Evolutionary conservation across 37 sponge, comb jelly and placozoan species (phyloP), one percentile per base, ranked within the genome.

Genomic region (Halichondria panicea): DNA sequence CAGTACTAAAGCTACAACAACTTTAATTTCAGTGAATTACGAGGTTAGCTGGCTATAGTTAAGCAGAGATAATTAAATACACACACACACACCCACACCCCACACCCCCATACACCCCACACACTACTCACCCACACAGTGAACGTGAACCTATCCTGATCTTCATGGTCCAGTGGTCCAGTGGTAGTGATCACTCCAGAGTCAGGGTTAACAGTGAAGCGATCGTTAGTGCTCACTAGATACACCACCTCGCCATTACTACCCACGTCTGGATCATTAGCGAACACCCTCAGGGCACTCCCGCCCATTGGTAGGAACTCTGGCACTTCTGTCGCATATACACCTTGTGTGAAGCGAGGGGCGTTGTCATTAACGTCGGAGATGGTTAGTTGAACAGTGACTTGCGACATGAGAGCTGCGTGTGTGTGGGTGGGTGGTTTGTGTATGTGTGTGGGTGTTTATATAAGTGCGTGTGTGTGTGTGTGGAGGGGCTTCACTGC

Each of bases 291-390:
- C 54, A 66, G 7, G 22, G 45, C 84, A 27, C 45, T 15, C 44
- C 44, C 76, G 52, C 82, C 82, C 31, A 41, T 54, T 0, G 67
- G 38, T 24, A 66, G 69, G 15, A 36, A 45, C 65, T 86, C 86
- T 34, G 72, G 54, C 0, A 86, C 80, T 30, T 74, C 44, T 1
- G 73, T 64, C 22, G 52, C 43, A 32, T 79, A 86, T 18, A 57
- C n/a, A 9, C 36, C 52, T 30, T 78, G 80, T 28, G 40, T 27
- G 62, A 86, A 86, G 48, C 12, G 33, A 0, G 86, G 86, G 33
- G 59, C 27, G 55, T 86, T 86, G 60, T 86, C 86, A 34, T 86
- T 86, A 53, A 86, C 79, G 55, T 86, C 86, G 27, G 63, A 41
- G 31, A 86, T 74, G 7, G 66, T 72, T 34, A 81, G 53, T 36